Evolutionary conservation across 2,113 vertebrate genomes (phyloP).

Genomic region (Arothron firmamentum): DNA sequence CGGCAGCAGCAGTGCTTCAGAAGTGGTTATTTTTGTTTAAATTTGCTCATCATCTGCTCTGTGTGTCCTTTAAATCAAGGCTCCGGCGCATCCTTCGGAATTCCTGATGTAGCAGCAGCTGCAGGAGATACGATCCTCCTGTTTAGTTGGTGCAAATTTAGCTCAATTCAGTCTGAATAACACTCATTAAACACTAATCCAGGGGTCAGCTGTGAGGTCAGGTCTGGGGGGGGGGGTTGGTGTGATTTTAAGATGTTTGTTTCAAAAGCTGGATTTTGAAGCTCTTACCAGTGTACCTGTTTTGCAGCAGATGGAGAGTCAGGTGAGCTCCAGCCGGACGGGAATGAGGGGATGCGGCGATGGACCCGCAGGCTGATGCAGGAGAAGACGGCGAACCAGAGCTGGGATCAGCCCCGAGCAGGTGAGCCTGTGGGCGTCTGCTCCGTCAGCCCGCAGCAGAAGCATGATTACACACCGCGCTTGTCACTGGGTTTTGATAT

Average conservation of each 20-base stretch:
- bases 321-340: constrained; percentile 38
- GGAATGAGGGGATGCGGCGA: constrained; percentile 35
- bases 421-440: constrained; percentile 57
- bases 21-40: neutral
- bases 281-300: constrained; percentile 1
- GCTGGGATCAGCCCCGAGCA: constrained; percentile 64
- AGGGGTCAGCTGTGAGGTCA: no score
- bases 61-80: no score
- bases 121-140: neutral
- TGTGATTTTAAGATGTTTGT: no score
- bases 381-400: constrained; percentile 70
- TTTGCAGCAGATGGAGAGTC: constrained; percentile 54
- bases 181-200: no score
- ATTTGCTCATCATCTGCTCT: no score
- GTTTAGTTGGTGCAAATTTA: no score
- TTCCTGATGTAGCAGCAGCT: neutral
- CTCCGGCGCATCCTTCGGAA: no score
- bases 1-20: neutral
- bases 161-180: no score
- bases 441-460: neutral
- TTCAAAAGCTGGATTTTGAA: no score
- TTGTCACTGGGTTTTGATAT: neutral
- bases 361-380: constrained; percentile 72
- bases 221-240: no score
- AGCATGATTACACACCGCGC: no score